Percentiles rank a stretch among this genome's conserved stretches.
phyloP scores from a whole-genome alignment of 30 jellyfish, hydroid and myxozoan species.

The Morbakka virulenta region DNA sequence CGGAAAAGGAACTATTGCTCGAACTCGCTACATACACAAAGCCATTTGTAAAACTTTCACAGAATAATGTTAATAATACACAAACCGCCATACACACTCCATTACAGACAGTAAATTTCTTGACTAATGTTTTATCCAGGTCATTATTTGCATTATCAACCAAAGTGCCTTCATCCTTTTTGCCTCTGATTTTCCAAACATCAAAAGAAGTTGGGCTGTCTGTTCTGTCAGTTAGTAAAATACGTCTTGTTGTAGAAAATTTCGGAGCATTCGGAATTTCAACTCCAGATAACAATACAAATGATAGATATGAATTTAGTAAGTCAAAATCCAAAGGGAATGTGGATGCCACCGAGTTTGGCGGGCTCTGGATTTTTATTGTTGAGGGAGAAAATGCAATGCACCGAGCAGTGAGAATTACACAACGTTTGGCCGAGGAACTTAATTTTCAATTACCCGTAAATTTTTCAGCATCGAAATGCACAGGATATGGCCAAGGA shows the following conservation, averaged over 20 bases:
- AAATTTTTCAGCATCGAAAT: constrained; percentile 14
- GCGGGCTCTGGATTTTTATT: constrained; percentile 37
- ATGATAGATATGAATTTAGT: background rate
- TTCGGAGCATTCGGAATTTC: constrained; percentile 14
- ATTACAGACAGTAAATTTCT: background rate
- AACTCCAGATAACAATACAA: background rate
- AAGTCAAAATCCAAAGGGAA: background rate
- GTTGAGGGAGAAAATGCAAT: constrained; percentile 65
- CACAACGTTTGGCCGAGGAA: constrained; percentile 4
- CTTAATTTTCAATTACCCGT: constrained; percentile 29
- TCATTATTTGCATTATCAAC: background rate
- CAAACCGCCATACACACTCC: background rate
- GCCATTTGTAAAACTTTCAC: background rate
- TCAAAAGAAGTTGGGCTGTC: constrained; percentile 55
- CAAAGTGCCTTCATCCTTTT: background rate
- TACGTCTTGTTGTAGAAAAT: constrained; percentile 27
- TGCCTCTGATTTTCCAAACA: background rate
- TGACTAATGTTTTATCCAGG: background rate
- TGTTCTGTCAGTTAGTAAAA: constrained; percentile 49
- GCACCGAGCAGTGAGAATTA: constrained; percentile 31
- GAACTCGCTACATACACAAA: background rate
- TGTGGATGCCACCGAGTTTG: background rate
- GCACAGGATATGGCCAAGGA: constrained; percentile 12
- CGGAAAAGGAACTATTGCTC: constrained; percentile 17
- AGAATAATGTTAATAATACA: background rate